A percentile compares a stretch with the other conserved stretches of the same genome.
Evolutionary conservation across 2,113 vertebrate genomes (phyloP).

Genomic region (Carassius auratus): DNA sequence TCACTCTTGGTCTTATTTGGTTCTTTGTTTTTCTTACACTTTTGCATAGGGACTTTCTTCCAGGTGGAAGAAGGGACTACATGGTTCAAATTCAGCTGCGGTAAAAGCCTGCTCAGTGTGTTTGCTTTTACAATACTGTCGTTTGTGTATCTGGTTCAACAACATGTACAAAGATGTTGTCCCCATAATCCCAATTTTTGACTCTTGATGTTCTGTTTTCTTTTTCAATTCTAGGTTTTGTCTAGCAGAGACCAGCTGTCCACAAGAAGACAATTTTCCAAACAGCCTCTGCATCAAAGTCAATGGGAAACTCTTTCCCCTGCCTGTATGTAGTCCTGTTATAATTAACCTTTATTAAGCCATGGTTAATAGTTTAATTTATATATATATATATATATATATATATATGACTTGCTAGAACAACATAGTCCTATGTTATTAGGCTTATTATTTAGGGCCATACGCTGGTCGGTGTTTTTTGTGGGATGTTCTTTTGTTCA

Average conservation of each 20-base stretch:
- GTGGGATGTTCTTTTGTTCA: too few relatives aligned
- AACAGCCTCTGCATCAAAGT: slow-evolving; percentile 97
- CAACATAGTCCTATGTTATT: not conserved
- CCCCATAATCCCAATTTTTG: not conserved
- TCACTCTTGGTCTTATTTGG: not conserved
- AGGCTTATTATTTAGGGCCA: not conserved
- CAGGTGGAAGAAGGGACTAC: slow-evolving; percentile 93
- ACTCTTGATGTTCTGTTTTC: slow-evolving; percentile 22
- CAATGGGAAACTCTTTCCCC: slow-evolving; percentile 93
- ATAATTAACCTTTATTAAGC: not conserved
- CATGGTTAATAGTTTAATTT: not conserved
- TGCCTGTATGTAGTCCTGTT: slow-evolving; percentile 83
- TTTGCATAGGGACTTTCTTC: slow-evolving; percentile 88
- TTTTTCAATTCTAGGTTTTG: slow-evolving; percentile 82
- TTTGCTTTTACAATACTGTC: not conserved
- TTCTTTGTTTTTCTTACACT: slow-evolving; percentile 29
- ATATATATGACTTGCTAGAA: not conserved
- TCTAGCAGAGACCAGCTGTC: slow-evolving; percentile 95
- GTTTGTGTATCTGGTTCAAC: not conserved
- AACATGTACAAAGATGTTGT: not conserved
- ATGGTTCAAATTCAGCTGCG: slow-evolving; percentile 96
- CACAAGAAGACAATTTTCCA: slow-evolving; percentile 96
- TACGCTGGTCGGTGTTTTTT: not conserved
- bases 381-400: not conserved
- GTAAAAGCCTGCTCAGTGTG: slow-evolving; percentile 65